phyloP scores from a whole-genome alignment of 2,888 invertebrate genomes.

The Drosophila tripunctata region DNA sequence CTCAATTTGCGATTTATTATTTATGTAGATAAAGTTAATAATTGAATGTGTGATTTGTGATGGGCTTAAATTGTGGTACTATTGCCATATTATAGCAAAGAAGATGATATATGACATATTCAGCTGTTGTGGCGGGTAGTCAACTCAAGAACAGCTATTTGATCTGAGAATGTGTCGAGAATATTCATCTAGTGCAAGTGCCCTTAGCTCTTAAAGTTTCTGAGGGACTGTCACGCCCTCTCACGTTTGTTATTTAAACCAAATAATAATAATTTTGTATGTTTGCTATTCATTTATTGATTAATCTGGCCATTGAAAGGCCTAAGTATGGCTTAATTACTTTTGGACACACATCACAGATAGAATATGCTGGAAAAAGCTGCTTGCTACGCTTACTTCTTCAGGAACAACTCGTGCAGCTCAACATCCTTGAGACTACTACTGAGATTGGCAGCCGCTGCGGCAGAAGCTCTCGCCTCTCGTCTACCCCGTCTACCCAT shows the following conservation, averaged over 20 bases:
- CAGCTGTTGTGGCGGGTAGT: neutral
- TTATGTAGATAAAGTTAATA: neutral
- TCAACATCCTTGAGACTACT: constrained; percentile 65
- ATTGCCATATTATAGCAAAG: too few species aligned
- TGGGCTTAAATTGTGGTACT: constrained; percentile 1
- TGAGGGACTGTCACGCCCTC: too few species aligned
- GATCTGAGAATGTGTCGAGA: too few species aligned
- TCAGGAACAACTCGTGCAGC: constrained; percentile 72
- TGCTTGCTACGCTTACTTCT: constrained; percentile 49
- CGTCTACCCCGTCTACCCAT: constrained; percentile 56
- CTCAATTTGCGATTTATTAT: constrained; percentile 1
- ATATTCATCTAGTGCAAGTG: too few species aligned
- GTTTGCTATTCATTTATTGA: constrained; percentile 36
- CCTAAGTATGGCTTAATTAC: constrained; percentile 57
- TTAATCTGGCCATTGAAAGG: constrained; percentile 51
- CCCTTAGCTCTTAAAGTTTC: too few species aligned
- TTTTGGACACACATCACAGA: constrained; percentile 75
- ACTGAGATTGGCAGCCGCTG: constrained; percentile 33
- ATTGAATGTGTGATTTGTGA: neutral
- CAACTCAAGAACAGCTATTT: too few species aligned
- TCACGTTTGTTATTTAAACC: too few species aligned
- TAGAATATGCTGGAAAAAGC: constrained; percentile 39
- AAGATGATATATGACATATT: neutral
- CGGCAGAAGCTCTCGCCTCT: constrained; percentile 23
- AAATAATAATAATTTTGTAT: constrained; percentile 9